phyloP scores from a whole-genome alignment of 2,888 invertebrate genomes.

The Encarsia formosa region DNA sequence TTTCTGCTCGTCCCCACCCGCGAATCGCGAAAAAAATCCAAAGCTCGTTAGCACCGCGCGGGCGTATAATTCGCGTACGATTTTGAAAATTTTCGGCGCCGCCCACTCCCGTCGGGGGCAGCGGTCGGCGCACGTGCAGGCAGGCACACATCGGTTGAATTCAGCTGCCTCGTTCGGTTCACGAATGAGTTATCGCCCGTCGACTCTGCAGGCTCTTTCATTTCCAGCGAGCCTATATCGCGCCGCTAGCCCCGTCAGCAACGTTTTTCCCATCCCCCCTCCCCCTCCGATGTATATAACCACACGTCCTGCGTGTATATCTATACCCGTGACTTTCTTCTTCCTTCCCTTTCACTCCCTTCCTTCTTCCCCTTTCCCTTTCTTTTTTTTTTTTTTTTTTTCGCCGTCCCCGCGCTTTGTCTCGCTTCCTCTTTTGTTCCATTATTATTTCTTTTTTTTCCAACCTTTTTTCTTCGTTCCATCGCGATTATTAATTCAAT shows the following conservation, averaged over 20 bases:
- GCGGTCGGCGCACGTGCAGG: slow-evolving; percentile 41
- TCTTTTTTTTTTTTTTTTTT: slow-evolving; percentile 5
- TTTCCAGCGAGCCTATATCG: slow-evolving; percentile 45
- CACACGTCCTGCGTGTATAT: neutral
- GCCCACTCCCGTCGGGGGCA: slow-evolving; percentile 19
- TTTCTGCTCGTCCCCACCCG: no score
- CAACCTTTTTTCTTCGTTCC: no score
- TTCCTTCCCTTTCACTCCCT: slow-evolving; percentile 11
- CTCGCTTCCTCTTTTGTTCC: neutral
- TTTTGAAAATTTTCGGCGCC: slow-evolving; percentile 21
- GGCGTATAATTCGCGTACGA: neutral
- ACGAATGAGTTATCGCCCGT: slow-evolving; percentile 52
- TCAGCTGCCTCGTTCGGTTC: slow-evolving; percentile 51
- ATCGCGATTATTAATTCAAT: slow-evolving; percentile 15
- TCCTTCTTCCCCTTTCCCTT: slow-evolving; percentile 25
- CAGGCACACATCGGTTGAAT: slow-evolving; percentile 37
- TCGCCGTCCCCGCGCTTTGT: slow-evolving; percentile 1
- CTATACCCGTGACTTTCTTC: neutral
- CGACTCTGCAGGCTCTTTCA: slow-evolving; percentile 50
- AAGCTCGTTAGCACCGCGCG: no score
- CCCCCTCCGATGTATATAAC: slow-evolving; percentile 19
- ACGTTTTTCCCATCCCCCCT: slow-evolving; percentile 38
- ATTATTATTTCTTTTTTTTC: slow-evolving; percentile 9
- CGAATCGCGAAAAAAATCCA: no score
- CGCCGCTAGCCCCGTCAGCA: slow-evolving; percentile 35